Conservation (phyloP, 2,113 vertebrate genomes). For the Podarcis cretensis region DNA sequence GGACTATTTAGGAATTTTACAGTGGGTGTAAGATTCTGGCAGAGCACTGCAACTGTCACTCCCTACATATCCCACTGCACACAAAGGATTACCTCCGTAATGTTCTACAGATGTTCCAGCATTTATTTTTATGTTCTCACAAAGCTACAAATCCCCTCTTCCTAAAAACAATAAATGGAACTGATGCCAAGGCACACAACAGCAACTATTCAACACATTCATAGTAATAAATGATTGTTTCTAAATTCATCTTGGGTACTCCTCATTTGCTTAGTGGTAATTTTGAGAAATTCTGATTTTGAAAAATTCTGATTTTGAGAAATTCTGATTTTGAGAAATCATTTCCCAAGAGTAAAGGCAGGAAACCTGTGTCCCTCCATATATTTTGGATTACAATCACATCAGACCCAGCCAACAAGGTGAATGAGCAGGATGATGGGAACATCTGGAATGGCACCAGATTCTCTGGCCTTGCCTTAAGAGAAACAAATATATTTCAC, state of each 20-base stretch:
- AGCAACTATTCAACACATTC: neutral
- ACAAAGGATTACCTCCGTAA: slow-evolving; percentile 11
- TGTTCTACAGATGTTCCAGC: slow-evolving; percentile 14
- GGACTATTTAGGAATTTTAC: neutral
- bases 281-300: too few species aligned
- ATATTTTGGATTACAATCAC: too few species aligned
- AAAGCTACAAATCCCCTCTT: neutral
- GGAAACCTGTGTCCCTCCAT: too few species aligned
- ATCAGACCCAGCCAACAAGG: too few species aligned
- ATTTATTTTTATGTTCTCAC: neutral
- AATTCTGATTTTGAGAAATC: too few species aligned
- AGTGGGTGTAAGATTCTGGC: neutral
- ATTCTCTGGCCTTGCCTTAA: too few species aligned
- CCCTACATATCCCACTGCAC: neutral
- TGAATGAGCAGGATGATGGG: too few species aligned
- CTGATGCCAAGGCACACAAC: neutral
- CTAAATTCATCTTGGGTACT: neutral
- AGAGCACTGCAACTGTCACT: neutral
- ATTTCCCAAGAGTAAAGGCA: too few species aligned
- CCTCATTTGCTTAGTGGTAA: too few species aligned
- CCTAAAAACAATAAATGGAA: neutral
- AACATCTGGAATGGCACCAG: too few species aligned
- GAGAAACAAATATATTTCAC: too few species aligned
- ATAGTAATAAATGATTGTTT: neutral
- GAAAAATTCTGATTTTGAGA: too few species aligned